These are phyloP conservation scores for Eunapius fragilis DNA, from an alignment of 37 sponge, comb jelly and placozoan genomes.

Conservation along the genomic window DNA sequence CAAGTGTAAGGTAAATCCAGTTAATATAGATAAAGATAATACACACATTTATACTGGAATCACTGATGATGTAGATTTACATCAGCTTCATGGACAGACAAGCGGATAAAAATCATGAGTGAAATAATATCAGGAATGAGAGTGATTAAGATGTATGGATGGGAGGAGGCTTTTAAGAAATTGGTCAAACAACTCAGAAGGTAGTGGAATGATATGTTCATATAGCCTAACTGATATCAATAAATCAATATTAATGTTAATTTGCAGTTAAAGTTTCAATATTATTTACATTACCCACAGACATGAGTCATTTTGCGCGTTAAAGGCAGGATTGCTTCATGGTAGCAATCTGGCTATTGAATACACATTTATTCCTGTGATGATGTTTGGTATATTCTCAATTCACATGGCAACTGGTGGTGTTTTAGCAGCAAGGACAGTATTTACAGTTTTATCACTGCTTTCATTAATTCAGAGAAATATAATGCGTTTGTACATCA, in stretches of 20 bases:
- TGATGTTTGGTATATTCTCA: conserved; percentile 52
- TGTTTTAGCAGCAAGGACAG: conserved; percentile 37
- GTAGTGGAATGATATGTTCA: conserved; percentile 22
- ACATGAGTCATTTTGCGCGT: conserved; percentile 33
- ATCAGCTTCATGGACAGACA: conserved; percentile 72
- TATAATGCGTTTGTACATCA: conserved; percentile 23
- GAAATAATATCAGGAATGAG: conserved; percentile 85
- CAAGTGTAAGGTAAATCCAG: background rate
- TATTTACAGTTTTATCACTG: conserved; percentile 38
- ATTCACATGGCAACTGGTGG: conserved; percentile 33
- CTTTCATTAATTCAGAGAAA: conserved; percentile 6
- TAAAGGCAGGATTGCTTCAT: conserved; percentile 29
- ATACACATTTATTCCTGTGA: conserved; percentile 1
- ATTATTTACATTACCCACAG: conserved; percentile 26
- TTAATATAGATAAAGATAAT: too few relatives aligned
- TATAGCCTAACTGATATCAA: background rate
- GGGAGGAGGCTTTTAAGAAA: conserved; percentile 82
- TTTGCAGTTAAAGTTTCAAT: too few relatives aligned
- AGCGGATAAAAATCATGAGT: conserved; percentile 73
- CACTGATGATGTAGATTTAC: conserved; percentile 31
- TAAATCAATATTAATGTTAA: too few relatives aligned
- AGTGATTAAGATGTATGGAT: conserved; percentile 91
- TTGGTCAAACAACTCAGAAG: conserved; percentile 51
- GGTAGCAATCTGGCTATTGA: conserved; percentile 33
- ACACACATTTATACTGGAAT: too few relatives aligned